Percentiles rank a stretch among this genome's conserved stretches.
Evolutionary conservation across 2,113 vertebrate genomes (phyloP).

Genomic region (Takifugu flavidus): DNA sequence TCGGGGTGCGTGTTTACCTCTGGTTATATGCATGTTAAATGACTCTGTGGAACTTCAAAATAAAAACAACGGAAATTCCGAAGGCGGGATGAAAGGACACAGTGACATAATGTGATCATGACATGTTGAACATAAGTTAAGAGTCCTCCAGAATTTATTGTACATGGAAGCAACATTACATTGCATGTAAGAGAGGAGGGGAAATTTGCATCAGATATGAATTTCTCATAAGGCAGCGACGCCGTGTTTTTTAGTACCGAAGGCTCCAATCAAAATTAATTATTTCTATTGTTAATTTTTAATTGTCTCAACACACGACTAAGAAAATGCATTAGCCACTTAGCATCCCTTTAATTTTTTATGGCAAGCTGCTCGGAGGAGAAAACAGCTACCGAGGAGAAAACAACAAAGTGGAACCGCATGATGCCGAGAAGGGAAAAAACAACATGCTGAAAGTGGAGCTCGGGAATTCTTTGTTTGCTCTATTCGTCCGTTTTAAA

Average conservation of each 20-base stretch:
- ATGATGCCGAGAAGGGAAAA: conserved; percentile 17
- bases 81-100: conserved; percentile 42
- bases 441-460: neutral
- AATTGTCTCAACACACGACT: conserved; percentile 79
- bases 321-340: conserved; percentile 91
- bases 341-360: conserved; percentile 84
- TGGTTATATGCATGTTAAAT: conserved; percentile 78
- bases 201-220: conserved; percentile 80
- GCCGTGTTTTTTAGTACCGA: conserved; percentile 80
- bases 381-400: conserved; percentile 66
- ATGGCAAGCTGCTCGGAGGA: conserved; percentile 78
- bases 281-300: conserved; percentile 89
- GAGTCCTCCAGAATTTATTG: conserved; percentile 76
- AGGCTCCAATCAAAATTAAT: conserved; percentile 87
- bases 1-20: conserved; percentile 75
- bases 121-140: conserved; percentile 77
- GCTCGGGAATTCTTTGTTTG: neutral
- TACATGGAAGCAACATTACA: conserved; percentile 69
- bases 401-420: conserved; percentile 54
- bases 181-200: conserved; percentile 64
- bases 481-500: neutral
- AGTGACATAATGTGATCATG: conserved; percentile 61
- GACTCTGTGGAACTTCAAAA: conserved; percentile 62
- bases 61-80: conserved; percentile 70
- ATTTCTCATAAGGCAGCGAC: conserved; percentile 79